phyloP scores from a whole-genome alignment of 2,888 invertebrate genomes.

The Plemyria rubiginata region DNA sequence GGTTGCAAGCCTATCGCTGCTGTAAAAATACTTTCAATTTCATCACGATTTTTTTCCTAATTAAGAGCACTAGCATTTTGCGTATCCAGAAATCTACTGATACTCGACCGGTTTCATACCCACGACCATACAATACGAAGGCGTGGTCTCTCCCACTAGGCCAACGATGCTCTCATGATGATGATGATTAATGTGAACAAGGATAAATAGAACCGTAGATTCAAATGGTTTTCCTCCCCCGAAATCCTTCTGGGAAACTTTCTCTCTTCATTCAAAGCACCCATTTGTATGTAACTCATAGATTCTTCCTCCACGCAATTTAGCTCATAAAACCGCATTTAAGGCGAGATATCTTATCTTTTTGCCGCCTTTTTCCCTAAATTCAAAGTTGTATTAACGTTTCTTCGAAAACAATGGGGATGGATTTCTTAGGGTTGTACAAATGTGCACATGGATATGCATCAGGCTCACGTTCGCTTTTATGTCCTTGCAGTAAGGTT shows the following conservation, averaged over 20 bases:
- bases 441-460: too few relatives aligned
- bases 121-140: too few relatives aligned
- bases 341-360: slow-evolving; percentile 41
- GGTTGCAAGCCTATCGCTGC: too few relatives aligned
- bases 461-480: too few relatives aligned
- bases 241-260: slow-evolving; percentile 16
- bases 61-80: too few relatives aligned
- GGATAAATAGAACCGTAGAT: not conserved
- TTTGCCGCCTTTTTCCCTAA: slow-evolving; percentile 38
- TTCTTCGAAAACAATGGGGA: slow-evolving; percentile 33
- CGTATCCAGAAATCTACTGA: too few relatives aligned
- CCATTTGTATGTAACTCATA: slow-evolving; percentile 39
- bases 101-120: too few relatives aligned
- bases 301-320: slow-evolving; percentile 37
- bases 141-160: too few relatives aligned
- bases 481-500: too few relatives aligned
- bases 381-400: slow-evolving; percentile 41
- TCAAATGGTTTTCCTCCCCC: slow-evolving; percentile 2
- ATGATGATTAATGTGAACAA: not conserved
- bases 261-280: slow-evolving; percentile 12
- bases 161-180: too few relatives aligned
- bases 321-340: slow-evolving; percentile 39
- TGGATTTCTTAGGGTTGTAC: slow-evolving; percentile 21
- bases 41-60: too few relatives aligned
- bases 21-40: too few relatives aligned